Evolutionary conservation across 2,797 vertebrate genomes (phyloP).

Genomic region (Microctenopoma lineatum): DNA sequence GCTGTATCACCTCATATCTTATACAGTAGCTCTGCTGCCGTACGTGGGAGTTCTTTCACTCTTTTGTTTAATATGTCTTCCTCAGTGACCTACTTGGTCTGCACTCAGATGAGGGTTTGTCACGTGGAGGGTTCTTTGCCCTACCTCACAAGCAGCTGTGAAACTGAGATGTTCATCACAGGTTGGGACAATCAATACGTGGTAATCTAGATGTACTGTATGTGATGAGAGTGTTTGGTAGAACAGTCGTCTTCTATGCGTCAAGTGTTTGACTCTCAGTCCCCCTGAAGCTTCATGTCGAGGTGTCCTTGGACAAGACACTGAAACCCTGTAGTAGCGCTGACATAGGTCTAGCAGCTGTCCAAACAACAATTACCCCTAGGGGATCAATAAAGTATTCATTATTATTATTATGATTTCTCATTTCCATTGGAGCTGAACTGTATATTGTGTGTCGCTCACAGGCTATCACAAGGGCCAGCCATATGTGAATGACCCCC

Average conservation of each 20-base stretch:
- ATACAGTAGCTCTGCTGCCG: not conserved
- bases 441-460: not conserved
- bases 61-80: not conserved
- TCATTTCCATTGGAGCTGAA: not conserved
- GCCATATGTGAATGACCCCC: conserved; percentile 84
- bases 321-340: too few species aligned
- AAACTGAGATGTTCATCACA: conserved; percentile 90
- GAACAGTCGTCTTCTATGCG: too few species aligned
- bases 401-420: not conserved
- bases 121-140: conserved; percentile 76
- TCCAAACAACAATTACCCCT: too few species aligned
- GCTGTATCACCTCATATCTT: not conserved
- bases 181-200: conserved; percentile 74
- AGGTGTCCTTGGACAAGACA: too few species aligned
- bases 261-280: too few species aligned
- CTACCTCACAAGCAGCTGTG: conserved; percentile 93
- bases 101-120: conserved; percentile 93
- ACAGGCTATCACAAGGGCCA: conserved; percentile 89
- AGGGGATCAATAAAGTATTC: too few species aligned
- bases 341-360: too few species aligned
- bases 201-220: not conserved
- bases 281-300: too few species aligned
- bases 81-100: conserved; percentile 88
- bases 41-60: not conserved
- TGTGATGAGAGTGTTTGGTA: too few species aligned